Evolutionary conservation across 2,797 vertebrate genomes (phyloP), one percentile per base, ranked within the genome.

Genomic region (Gymnocypris eckloni): DNA sequence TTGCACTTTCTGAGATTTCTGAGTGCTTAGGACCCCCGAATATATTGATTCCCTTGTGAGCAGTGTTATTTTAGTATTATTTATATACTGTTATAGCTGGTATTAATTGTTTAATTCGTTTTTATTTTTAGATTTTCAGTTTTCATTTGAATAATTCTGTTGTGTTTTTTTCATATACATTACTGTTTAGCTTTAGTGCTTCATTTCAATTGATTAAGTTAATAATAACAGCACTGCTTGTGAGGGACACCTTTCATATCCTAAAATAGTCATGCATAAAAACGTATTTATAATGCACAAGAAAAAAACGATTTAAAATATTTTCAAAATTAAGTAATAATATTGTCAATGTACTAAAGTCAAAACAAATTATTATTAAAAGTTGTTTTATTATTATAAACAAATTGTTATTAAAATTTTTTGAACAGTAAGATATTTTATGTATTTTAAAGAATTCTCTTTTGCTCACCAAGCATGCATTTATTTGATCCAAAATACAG

Each of bases 11-110:
- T 33, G 37, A 28, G 25, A 56, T 56, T 22, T 54, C 5, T 39
- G 22, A 41, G 11, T 70, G 39, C 20, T 2, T 43, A 43, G 11
- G 37, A 7, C n/a, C 6, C n/a, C 1, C 43, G 2, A 28, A 48
- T 48, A 50, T 48, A 25, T 48, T 28, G 7, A 18, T 33, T 50
- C 25, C 10, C 15, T 25, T 18, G 25, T 10, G 71, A 73, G 10
- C 28, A 54, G 73, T 54, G 5, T 54, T 54, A 22, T 76, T 76
- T 54, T 7, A 54, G 48, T 78, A 78, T 56, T 41, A 77, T 41
- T 10, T 41, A 56, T 15, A 25, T 25, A n/a, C 37, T n/a, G 25
- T 41, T 59, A 59, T 78, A 56, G 16, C 15, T 59, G 54, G 18
- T 37, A 39, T 20, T 54, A 10, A 7, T 77, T 56, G 22, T 41